These are phyloP conservation scores for Nyctibius bracteatus DNA, from an alignment of 2,113 vertebrate genomes.

Conservation along the genomic window DNA sequence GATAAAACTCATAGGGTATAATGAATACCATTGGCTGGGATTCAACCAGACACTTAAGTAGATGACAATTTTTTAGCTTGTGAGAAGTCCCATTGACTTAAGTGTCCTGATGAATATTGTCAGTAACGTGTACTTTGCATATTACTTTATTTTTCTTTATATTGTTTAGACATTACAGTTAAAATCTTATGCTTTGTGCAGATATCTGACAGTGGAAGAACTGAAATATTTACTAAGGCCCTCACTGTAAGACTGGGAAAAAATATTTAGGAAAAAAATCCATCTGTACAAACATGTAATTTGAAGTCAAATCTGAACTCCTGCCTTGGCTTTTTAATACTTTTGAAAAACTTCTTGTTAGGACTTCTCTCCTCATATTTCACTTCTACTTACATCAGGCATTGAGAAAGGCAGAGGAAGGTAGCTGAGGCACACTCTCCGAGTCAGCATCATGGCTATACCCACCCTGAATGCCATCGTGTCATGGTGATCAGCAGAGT, in stretches of 20 bases:
- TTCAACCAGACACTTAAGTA: conserved; percentile 12
- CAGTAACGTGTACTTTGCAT: neutral
- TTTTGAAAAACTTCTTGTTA: neutral
- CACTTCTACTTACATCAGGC: neutral
- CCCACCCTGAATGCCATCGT: neutral
- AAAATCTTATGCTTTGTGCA: neutral
- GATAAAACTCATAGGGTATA: conserved; percentile 14
- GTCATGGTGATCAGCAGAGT: neutral
- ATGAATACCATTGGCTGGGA: conserved; percentile 10
- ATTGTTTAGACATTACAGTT: neutral
- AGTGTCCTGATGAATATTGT: neutral
- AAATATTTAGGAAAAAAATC: neutral
- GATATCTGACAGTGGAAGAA: neutral
- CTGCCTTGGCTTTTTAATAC: neutral
- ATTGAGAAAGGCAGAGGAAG: neutral
- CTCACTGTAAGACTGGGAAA: neutral
- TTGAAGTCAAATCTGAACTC: neutral
- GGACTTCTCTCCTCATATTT: neutral
- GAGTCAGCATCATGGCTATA: neutral
- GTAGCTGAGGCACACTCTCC: neutral
- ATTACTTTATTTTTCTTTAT: neutral
- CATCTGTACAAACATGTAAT: neutral
- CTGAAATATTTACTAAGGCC: neutral
- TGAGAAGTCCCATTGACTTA: neutral
- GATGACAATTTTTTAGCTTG: conserved; percentile 5